Conservation (phyloP, 2,113 vertebrate genomes). For the Mellivora capensis region DNA sequence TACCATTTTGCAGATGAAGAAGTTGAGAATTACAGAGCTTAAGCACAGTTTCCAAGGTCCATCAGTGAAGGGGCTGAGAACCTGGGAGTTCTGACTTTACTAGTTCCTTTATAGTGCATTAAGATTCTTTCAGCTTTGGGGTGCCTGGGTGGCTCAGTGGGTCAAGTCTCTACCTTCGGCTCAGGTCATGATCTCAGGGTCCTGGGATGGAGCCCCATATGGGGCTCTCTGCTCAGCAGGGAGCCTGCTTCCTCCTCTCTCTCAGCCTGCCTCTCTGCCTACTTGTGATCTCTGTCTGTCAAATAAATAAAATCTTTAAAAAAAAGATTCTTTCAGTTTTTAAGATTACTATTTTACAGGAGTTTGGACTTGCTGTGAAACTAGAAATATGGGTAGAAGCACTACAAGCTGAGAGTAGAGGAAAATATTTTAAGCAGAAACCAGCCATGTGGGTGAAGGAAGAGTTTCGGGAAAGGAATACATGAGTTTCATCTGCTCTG, state of each 20-base stretch:
- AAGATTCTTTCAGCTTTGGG: neutral
- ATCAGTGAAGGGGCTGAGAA: neutral
- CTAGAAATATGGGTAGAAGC: neutral
- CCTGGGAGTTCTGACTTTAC: neutral
- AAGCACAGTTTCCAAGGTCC: neutral
- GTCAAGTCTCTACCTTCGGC: too few relatives aligned
- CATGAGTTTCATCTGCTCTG: neutral
- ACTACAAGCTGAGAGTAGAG: neutral
- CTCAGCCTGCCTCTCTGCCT: too few relatives aligned
- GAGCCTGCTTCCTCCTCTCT: too few relatives aligned
- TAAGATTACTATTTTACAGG: neutral
- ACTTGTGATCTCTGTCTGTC: too few relatives aligned
- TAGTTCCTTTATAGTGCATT: neutral
- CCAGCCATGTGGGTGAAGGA: neutral
- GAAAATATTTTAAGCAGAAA: neutral
- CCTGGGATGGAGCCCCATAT: too few relatives aligned
- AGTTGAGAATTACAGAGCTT: conserved; percentile 6
- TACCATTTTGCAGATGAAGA: neutral
- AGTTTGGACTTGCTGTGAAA: neutral
- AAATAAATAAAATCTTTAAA: too few relatives aligned
- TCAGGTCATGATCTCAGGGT: too few relatives aligned
- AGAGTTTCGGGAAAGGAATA: neutral
- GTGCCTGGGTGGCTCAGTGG: too few relatives aligned
- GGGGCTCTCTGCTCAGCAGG: too few relatives aligned
- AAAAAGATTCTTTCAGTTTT: neutral